Base-by-base conservation (phyloP, 2,888 invertebrate species). In the Dioctria rufipes region DNA sequence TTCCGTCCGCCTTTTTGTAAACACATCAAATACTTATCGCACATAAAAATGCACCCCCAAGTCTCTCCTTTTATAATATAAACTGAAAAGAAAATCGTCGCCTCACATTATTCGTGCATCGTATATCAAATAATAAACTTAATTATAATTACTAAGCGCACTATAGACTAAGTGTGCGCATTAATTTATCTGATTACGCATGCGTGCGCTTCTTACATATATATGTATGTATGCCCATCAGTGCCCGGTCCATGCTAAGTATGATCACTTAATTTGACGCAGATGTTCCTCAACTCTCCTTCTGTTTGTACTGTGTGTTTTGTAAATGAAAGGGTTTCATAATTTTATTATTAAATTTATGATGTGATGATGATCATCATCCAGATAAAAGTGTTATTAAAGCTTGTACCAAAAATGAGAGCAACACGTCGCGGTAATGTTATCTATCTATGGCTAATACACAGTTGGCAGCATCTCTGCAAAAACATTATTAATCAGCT, bases 111-210 rank as follows among this genome's bases (percentile, higher is more conserved):
- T 69, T 69, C 69, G 69, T 51, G 69, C 49, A 25, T 37, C 54
- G 69, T 69, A 49, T 69, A 69, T 69, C 54, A 69, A 69, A 69
- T 25, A 69, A 67, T 25, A 67, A 54, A 54, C 51, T 69, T 51
- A 51, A 69, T 69, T 69, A 54, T 51, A 39, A 69, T 69, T 51
- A 51, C 69, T 54, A n/a, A 39, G 51, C 25, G 39, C 67, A 51
- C 49, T 69, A n/a, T 5, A 37, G 69, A 5, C n/a, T 13, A 69
- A 69, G 69, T 69, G 69, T 69, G 69, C 69, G 69, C 69, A 69
- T 69, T 69, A 69, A 69, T 69, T 69, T 69, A 69, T 69, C 69
- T 69, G 69, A 69, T 69, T 69, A 69, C 51, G 69, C 69, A 69
- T 69, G 69, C 69, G 25, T 25, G 25, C 40, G 69, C 69, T 11